Conservation (phyloP, 2,113 vertebrate genomes). For the Laticauda laticaudata region DNA sequence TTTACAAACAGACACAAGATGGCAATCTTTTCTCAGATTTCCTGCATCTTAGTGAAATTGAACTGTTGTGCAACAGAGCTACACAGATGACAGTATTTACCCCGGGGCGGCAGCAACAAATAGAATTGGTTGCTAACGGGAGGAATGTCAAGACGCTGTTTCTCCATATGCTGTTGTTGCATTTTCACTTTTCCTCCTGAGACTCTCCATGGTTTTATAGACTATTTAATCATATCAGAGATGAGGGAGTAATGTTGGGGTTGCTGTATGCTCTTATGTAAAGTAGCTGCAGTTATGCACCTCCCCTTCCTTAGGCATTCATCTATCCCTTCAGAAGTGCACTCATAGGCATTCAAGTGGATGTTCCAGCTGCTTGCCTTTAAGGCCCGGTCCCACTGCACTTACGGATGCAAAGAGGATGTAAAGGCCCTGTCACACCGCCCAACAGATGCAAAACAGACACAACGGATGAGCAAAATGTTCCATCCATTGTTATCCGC, state of each 20-base stretch:
- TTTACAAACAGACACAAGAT: background rate
- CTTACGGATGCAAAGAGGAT: no score
- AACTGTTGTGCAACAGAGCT: background rate
- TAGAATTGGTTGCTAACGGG: background rate
- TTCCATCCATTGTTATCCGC: no score
- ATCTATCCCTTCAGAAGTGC: background rate
- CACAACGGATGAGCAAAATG: no score
- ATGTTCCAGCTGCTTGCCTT: background rate
- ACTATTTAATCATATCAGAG: background rate
- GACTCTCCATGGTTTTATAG: background rate
- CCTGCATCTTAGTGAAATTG: background rate
- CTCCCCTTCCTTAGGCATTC: background rate
- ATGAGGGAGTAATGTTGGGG: background rate
- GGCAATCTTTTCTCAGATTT: slow-evolving; percentile 44
- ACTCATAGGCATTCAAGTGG: background rate
- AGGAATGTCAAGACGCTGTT: background rate
- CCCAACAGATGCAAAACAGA: no score
- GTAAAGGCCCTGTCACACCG: no score
- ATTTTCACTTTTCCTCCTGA: background rate
- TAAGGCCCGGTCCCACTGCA: no score
- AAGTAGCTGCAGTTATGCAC: background rate
- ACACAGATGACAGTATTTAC: background rate
- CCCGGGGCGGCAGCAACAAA: background rate
- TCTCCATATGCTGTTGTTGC: background rate
- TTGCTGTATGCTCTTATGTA: background rate